Evolutionary conservation across 2,888 invertebrate genomes (phyloP).

Genomic region (Mesorhabditis spiculigera): DNA sequence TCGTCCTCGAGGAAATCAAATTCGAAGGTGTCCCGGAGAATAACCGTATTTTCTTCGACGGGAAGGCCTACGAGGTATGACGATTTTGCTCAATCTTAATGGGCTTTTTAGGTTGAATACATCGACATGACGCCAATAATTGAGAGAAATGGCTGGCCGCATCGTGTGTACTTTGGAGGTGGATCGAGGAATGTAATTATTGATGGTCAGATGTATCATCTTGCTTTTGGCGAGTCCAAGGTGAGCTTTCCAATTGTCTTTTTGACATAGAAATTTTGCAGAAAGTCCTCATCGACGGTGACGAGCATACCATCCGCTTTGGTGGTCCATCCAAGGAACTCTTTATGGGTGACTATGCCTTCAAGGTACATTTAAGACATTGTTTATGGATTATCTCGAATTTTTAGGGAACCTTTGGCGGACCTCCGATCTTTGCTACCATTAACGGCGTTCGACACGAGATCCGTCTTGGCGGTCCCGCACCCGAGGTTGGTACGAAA

Average conservation of each 20-base stretch:
- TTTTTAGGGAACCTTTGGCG: slow-evolving; percentile 58
- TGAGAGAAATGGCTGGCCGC: slow-evolving; percentile 57
- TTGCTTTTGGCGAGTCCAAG: slow-evolving; percentile 50
- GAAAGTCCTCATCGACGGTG: slow-evolving; percentile 59
- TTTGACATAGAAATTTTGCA: not conserved
- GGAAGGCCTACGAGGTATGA: slow-evolving; percentile 58
- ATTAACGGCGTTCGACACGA: slow-evolving; percentile 75
- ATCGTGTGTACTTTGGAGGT: slow-evolving; percentile 54
- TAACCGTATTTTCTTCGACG: slow-evolving; percentile 58
- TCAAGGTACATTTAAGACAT: slow-evolving; percentile 77
- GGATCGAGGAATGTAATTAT: slow-evolving; percentile 53
- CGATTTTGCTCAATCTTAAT: slow-evolving; percentile 58
- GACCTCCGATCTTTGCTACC: slow-evolving; percentile 76
- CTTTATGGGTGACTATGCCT: slow-evolving; percentile 81
- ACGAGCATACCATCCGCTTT: slow-evolving; percentile 71
- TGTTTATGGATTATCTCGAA: slow-evolving; percentile 5
- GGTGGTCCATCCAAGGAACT: slow-evolving; percentile 88
- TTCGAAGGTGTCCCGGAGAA: slow-evolving; percentile 53
- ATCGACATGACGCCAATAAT: slow-evolving; percentile 53
- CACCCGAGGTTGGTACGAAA: slow-evolving; percentile 76
- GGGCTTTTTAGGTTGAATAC: slow-evolving; percentile 57
- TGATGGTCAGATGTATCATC: slow-evolving; percentile 42
- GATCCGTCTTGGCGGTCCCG: slow-evolving; percentile 81
- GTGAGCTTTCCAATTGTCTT: not conserved
- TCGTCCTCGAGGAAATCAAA: slow-evolving; percentile 38